phyloP scores from a whole-genome alignment of 2,797 vertebrate genomes.

The Liparis tanakae region DNA sequence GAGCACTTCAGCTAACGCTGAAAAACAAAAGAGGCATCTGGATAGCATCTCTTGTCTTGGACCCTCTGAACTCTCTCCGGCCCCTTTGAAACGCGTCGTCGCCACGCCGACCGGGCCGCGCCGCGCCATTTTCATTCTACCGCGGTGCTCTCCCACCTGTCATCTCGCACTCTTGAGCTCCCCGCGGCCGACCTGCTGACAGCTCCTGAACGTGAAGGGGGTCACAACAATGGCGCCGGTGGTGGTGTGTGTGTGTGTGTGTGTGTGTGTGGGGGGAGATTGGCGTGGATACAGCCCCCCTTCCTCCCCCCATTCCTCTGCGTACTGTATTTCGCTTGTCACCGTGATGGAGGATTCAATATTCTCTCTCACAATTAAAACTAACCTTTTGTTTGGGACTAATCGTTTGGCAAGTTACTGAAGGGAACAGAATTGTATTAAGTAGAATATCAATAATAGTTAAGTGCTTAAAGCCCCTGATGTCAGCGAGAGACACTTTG shows the following conservation, averaged over 20 bases:
- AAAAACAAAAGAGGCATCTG: constrained; percentile 58
- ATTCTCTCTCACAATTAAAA: constrained; percentile 32
- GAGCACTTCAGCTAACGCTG: constrained; percentile 52
- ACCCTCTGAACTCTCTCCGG: constrained; percentile 61
- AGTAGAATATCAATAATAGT: constrained; percentile 12
- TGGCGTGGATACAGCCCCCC: too few species aligned
- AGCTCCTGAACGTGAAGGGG: constrained; percentile 70
- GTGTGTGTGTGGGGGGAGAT: too few species aligned
- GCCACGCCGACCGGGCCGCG: constrained; percentile 73
- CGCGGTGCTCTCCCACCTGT: constrained; percentile 79
- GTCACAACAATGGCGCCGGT: constrained; percentile 53
- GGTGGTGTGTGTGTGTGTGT: too few species aligned
- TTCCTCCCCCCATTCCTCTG: neutral
- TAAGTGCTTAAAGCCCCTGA: neutral
- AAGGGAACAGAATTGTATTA: neutral
- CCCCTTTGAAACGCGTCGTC: constrained; percentile 76
- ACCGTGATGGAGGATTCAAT: constrained; percentile 29
- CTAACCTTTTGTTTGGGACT: constrained; percentile 19
- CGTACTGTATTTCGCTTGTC: constrained; percentile 34
- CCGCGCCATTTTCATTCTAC: constrained; percentile 74
- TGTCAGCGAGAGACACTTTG: neutral
- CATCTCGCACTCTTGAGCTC: constrained; percentile 68
- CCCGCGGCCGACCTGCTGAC: constrained; percentile 66
- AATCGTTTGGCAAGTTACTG: constrained; percentile 11
- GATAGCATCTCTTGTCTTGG: constrained; percentile 69